Evolutionary conservation across 2,797 vertebrate genomes (phyloP).

Genomic region (Echiichthys vipera): DNA sequence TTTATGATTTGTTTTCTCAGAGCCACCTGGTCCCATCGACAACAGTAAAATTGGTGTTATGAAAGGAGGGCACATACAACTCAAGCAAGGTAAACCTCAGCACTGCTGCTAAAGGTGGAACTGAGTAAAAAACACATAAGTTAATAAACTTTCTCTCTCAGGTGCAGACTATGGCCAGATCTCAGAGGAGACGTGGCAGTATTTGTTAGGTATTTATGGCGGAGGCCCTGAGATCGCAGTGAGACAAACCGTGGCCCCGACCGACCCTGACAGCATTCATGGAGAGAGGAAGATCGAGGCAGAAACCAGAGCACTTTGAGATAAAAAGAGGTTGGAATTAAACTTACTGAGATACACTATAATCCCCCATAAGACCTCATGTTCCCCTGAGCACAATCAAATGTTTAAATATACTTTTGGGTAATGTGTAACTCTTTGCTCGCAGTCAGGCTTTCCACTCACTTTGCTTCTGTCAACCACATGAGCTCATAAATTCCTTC

Average conservation of each 20-base stretch:
- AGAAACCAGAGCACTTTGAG: conserved; percentile 93
- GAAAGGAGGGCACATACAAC: conserved; percentile 93
- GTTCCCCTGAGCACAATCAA: background rate
- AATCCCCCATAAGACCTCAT: background rate
- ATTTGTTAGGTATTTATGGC: conserved; percentile 90
- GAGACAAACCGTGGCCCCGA: conserved; percentile 90
- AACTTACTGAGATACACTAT: background rate
- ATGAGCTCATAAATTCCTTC: conserved; percentile 54
- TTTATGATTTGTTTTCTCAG: conserved; percentile 70
- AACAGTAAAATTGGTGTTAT: conserved; percentile 94
- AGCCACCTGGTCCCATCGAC: conserved; percentile 95
- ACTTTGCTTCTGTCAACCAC: conserved; percentile 14
- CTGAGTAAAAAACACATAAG: background rate
- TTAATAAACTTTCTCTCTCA: conserved; percentile 50
- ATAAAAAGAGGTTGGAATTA: conserved; percentile 54
- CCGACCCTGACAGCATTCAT: conserved; percentile 85
- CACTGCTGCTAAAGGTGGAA: background rate
- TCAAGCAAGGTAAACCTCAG: conserved; percentile 90
- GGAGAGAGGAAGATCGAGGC: conserved; percentile 98
- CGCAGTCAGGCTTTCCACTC: background rate
- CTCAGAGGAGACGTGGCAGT: conserved; percentile 96
- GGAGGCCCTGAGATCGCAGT: conserved; percentile 96
- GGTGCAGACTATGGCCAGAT: conserved; percentile 99
- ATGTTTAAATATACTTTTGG: background rate
- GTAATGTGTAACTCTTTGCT: conserved; percentile 10